Conservation (phyloP, 64 coral and sea anemone genomes). For the Dendronephthya gigantea region DNA sequence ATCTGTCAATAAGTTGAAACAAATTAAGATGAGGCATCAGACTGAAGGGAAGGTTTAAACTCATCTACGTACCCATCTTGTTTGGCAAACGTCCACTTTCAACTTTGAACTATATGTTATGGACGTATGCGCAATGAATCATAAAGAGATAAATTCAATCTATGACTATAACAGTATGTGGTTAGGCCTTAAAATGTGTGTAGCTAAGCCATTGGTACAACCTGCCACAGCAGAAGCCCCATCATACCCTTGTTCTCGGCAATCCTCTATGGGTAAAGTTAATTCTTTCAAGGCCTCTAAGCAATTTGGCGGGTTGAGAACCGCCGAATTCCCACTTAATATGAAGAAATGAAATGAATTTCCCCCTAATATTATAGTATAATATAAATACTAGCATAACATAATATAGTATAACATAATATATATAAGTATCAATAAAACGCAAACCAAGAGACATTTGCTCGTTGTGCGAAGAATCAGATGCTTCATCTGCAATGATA, state of each 20-base stretch:
- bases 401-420: no score
- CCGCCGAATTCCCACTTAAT: not conserved
- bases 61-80: not conserved
- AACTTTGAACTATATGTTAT: conserved; percentile 4
- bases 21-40: not conserved
- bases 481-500: conserved; percentile 24
- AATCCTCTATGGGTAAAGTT: conserved; percentile 6
- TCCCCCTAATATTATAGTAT: conserved; percentile 1
- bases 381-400: no score
- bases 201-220: no score
- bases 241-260: conserved; percentile 39
- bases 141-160: conserved; percentile 17
- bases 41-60: not conserved
- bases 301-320: not conserved
- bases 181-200: not conserved
- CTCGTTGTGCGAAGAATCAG: conserved; percentile 19
- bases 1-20: not conserved
- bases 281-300: not conserved
- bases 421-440: conserved; percentile 18
- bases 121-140: not conserved
- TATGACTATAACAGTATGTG: not conserved
- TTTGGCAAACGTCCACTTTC: not conserved
- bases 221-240: not conserved
- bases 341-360: conserved; percentile 8
- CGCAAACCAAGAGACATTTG: conserved; percentile 24